Evolutionary conservation across 2,888 invertebrate genomes (phyloP).

Genomic region (Morpho achilles): DNA sequence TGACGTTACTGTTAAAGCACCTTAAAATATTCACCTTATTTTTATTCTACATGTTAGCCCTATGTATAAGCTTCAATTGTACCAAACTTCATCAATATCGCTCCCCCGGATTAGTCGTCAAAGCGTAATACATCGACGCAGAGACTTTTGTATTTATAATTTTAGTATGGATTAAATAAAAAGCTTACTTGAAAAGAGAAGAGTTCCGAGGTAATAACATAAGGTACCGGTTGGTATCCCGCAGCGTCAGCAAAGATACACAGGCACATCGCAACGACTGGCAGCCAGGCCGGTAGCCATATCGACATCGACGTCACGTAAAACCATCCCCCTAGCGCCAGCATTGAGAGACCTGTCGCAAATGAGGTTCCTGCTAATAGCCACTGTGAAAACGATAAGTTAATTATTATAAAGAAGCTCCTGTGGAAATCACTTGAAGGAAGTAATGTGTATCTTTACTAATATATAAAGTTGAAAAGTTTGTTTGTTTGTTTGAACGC

Average conservation of each 20-base stretch:
- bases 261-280: conserved; percentile 65
- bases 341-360: conserved; percentile 64
- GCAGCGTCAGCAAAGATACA: conserved; percentile 70
- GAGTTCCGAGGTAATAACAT: conserved; percentile 68
- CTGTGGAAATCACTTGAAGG: too few relatives aligned
- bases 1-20: too few relatives aligned
- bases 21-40: too few relatives aligned
- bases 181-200: conserved; percentile 62
- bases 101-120: too few relatives aligned
- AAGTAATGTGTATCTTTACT: too few relatives aligned
- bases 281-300: conserved; percentile 70
- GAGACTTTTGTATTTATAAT: neutral
- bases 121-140: too few relatives aligned
- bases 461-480: too few relatives aligned
- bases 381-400: conserved; percentile 49
- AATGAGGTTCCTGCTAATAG: conserved; percentile 62
- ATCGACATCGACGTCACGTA: conserved; percentile 52
- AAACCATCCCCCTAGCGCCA: conserved; percentile 67
- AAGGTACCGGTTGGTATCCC: conserved; percentile 69
- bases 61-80: too few relatives aligned
- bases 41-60: too few relatives aligned
- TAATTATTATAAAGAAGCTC: too few relatives aligned
- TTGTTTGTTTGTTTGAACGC: too few relatives aligned
- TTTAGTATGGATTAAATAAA: neutral
- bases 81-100: too few relatives aligned